A percentile compares a stretch with the other conserved stretches of the same genome.
Conservation (phyloP, 2,888 invertebrate genomes). For the Chrysina gloriosa region DNA sequence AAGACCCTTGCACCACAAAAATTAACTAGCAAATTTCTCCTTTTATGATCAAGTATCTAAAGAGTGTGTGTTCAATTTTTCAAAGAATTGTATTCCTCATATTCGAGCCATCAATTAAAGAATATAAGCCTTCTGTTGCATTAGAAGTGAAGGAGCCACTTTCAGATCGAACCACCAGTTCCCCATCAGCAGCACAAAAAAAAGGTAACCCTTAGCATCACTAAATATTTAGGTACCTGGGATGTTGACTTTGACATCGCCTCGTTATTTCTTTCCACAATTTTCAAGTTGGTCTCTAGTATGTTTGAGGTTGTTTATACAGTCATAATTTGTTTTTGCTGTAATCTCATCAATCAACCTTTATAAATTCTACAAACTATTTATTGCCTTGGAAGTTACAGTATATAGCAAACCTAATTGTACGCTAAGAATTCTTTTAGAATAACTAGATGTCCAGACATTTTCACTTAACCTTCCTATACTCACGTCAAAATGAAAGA, state of each 20-base stretch:
- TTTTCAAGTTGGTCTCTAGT: constrained; percentile 93
- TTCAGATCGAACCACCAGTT: constrained; percentile 55
- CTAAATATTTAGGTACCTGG: constrained; percentile 92
- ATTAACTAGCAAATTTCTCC: constrained; percentile 89
- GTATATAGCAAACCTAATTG: constrained; percentile 67
- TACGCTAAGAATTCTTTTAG: constrained; percentile 55
- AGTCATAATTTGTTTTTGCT: constrained; percentile 87
- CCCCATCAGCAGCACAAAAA: constrained; percentile 54
- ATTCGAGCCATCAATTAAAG: constrained; percentile 86
- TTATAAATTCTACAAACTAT: constrained; percentile 89
- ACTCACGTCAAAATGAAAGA: too few relatives aligned
- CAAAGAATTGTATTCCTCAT: constrained; percentile 82
- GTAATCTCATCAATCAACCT: constrained; percentile 88
- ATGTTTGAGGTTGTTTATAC: constrained; percentile 89
- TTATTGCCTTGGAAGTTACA: constrained; percentile 92
- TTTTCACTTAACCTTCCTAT: constrained; percentile 51
- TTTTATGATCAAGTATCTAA: constrained; percentile 84
- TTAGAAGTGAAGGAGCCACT: constrained; percentile 53
- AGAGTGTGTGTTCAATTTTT: constrained; percentile 78
- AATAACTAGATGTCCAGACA: constrained; percentile 54
- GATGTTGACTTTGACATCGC: constrained; percentile 86
- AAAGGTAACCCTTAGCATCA: constrained; percentile 79
- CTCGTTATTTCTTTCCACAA: constrained; percentile 81
- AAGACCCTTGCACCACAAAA: constrained; percentile 91
- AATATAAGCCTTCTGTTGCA: constrained; percentile 66